These are phyloP conservation scores for Tiliacea aurago DNA, from an alignment of 2,888 invertebrate genomes.

Conservation along the genomic window DNA sequence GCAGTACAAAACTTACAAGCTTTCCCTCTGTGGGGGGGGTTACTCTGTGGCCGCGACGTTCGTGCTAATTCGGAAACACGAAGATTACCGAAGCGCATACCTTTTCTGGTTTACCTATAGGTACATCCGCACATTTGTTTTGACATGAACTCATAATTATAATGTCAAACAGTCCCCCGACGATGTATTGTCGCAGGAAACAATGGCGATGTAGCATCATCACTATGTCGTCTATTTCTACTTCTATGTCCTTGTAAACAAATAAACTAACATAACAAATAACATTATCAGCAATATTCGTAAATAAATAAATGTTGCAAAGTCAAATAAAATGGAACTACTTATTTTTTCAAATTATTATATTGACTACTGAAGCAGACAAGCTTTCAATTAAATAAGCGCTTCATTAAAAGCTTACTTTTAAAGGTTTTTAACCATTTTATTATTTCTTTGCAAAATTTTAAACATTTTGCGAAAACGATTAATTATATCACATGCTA, in stretches of 20 bases:
- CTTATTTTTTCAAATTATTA: not conserved
- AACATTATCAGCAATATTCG: conserved; percentile 24
- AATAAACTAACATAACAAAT: conserved; percentile 27
- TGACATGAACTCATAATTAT: conserved; percentile 9
- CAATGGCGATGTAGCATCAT: conserved; percentile 30
- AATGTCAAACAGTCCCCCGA: conserved; percentile 25
- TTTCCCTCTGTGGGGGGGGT: no score
- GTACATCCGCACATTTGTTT: conserved; percentile 29
- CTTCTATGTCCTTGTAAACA: conserved; percentile 15
- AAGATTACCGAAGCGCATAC: not conserved
- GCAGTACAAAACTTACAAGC: not conserved
- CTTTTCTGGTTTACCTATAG: not conserved
- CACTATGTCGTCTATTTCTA: conserved; percentile 16
- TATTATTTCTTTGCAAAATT: conserved; percentile 36
- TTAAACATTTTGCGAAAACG: conserved; percentile 39
- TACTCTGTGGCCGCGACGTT: not conserved
- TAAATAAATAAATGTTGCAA: conserved; percentile 33
- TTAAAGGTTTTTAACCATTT: conserved; percentile 34
- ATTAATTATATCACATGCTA: conserved; percentile 57
- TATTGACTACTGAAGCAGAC: conserved; percentile 18
- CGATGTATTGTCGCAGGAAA: conserved; percentile 36
- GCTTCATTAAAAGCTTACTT: not conserved
- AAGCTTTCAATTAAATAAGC: conserved; percentile 8
- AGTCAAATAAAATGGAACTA: conserved; percentile 11
- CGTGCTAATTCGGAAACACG: not conserved